Base-by-base conservation (phyloP, 2,797 vertebrate species). In the Halcyon chelicuti region DNA sequence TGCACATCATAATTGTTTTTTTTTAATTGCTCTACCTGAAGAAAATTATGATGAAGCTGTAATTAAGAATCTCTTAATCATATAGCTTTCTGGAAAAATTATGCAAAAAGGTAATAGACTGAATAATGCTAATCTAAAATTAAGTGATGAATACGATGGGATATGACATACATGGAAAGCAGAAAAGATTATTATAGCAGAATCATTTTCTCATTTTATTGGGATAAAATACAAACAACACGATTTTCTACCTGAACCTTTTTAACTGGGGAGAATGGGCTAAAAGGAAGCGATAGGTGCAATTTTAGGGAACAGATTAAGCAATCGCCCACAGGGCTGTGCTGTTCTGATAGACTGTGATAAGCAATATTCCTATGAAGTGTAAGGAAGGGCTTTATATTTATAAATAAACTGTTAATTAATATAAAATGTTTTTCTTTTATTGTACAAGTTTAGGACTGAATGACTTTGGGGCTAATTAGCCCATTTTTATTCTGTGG, bases 281-380 rank as follows among this genome's bases (percentile, higher is more conserved):
- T 58, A 14, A 76, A 89, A 76, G 10, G 31, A 81, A 66, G 7
- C 16, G 37, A 57, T 49, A 28, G n/a, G 52, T 82, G 9, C 15
- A 65, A 40, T 83, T 95, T 88, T 33, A 60, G 29, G 63, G 88
- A 91, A 49, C 26, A 3, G 4, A 61, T 73, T 80, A 93, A 26
- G 12, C 28, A 89, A 77, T 57, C 83, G 80, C 14, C 52, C 62
- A 67, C 35, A 72, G 37, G 40, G 10, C 26, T 77, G 3, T 83
- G 28, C 26, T 86, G 5, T 85, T 90, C 71, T 83, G 61, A 77
- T 60, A 71, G 68, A 80, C 31, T 67, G 26, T 55, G 37, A 83
- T 65, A 84, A 94, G 29, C 40, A 93, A 78, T 91, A 65, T 93
- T 90, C 40, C 44, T 86, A 83, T 55, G 85, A 90, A 68, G 29